These are phyloP conservation scores for Aphelinus atriplicis DNA, from an alignment of 1,140 invertebrate species.

Conservation along the genomic window DNA sequence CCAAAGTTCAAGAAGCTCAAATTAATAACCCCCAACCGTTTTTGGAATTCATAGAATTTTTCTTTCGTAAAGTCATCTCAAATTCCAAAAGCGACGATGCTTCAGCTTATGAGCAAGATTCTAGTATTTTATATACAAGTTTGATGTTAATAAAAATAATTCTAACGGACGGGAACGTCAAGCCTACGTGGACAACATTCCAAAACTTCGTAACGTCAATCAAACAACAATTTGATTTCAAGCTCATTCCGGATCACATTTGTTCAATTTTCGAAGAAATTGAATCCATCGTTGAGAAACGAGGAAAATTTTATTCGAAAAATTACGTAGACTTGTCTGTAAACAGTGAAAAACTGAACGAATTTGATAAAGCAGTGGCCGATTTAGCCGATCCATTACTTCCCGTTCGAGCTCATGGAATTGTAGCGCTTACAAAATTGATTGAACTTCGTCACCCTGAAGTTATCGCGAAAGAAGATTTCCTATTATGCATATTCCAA, in stretches of 20 bases:
- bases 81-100: slow-evolving; percentile 10
- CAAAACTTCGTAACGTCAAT: slow-evolving; percentile 65
- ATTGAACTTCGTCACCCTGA: slow-evolving; percentile 74
- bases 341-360: slow-evolving; percentile 54
- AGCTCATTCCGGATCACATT: slow-evolving; percentile 42
- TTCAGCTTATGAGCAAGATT: slow-evolving; percentile 42
- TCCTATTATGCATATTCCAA: slow-evolving; percentile 77
- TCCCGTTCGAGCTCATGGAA: slow-evolving; percentile 82
- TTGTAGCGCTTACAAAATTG: slow-evolving; percentile 78
- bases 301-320: slow-evolving; percentile 51
- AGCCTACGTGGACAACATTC: slow-evolving; percentile 58
- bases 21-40: slow-evolving; percentile 56
- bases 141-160: slow-evolving; percentile 64
- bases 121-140: slow-evolving; percentile 58
- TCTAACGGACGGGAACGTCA: slow-evolving; percentile 46
- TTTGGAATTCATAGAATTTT: slow-evolving; percentile 56
- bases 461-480: slow-evolving; percentile 72
- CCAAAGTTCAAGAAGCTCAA: slow-evolving; percentile 55
- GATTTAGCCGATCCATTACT: slow-evolving; percentile 79
- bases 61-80: slow-evolving; percentile 42
- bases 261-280: slow-evolving; percentile 58
- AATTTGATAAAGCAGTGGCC: slow-evolving; percentile 72
- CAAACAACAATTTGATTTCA: slow-evolving; percentile 47
- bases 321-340: slow-evolving; percentile 52
- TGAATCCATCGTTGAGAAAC: slow-evolving; percentile 62